Evolutionary conservation across 2,797 vertebrate species (phyloP), one percentile per base, ranked within the genome.

Genomic region (Acestrorhynchus altus): DNA sequence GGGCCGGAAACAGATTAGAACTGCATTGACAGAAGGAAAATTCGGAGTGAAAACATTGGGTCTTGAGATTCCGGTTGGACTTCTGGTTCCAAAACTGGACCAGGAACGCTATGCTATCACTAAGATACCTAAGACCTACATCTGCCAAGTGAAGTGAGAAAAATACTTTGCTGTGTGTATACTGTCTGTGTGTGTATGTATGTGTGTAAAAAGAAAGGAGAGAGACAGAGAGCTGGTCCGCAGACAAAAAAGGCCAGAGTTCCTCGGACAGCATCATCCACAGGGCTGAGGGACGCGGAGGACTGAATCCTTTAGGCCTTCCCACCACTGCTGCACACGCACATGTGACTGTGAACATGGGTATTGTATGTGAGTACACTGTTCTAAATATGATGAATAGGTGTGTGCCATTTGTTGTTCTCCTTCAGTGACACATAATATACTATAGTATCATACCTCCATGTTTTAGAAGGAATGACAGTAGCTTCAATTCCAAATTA

Each of bases 11-110:
- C 90, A 94, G 92, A 94, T 93, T 92, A 92, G 90, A 94, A 95
- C 93, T 95, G 94, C 94, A 95, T 95, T 95, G 94, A 95, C 93
- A 90, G 87, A 93, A 89, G 91, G 88, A 93, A 92, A 90, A 87
- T 87, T 91, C 89, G 68, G 46, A 68, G 68, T 74, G 70, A 39
- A 52, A 66, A 78, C 60, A 12, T 24, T 11, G 52, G 20, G 52
- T 8, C 49, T 77, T 60, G 63, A 6, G 31, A 82, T 68, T 64
- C 76, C 46, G 79, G 72, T 65, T 79, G 70, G 68, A 78, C 57
- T 77, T 80, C 81, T 77, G 77, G 70, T 77, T 72, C 77, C 40
- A 72, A 47, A 77, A 52, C 31, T 28, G 4, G 22, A 68, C 22
- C 63, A 49, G 8, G 6, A 61, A 39, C 8, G 8, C 5, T 1